These are phyloP conservation scores for Mesochorus sp. DNA, from an alignment of 2,888 invertebrate species.

Conservation along the genomic window DNA sequence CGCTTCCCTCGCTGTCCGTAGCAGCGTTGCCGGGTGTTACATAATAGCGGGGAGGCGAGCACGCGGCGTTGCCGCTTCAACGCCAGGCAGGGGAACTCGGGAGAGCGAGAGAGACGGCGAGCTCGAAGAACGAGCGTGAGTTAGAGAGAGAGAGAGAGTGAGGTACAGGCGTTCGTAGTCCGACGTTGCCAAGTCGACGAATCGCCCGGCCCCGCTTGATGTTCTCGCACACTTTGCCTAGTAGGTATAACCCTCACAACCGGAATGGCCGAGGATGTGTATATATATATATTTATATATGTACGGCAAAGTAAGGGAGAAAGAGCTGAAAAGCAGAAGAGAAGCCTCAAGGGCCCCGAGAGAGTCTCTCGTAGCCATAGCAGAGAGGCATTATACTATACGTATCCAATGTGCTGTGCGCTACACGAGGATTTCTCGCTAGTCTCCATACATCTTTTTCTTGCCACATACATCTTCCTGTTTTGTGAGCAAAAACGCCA, in stretches of 20 bases:
- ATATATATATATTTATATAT: background rate
- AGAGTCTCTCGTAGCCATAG: constrained; percentile 28
- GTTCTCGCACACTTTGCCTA: constrained; percentile 44
- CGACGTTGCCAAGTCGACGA: constrained; percentile 68
- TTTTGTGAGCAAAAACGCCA: background rate
- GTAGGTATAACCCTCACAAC: constrained; percentile 51
- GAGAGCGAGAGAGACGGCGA: background rate
- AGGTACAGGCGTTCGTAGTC: constrained; percentile 57
- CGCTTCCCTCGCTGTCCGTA: constrained; percentile 62
- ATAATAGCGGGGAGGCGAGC: constrained; percentile 75
- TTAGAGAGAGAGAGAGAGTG: background rate
- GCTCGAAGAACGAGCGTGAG: constrained; percentile 1
- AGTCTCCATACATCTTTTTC: background rate
- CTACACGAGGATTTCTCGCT: constrained; percentile 38
- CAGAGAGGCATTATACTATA: constrained; percentile 32
- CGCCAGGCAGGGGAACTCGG: background rate
- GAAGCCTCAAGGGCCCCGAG: constrained; percentile 57
- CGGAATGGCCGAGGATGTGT: constrained; percentile 30
- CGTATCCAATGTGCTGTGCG: constrained; percentile 13
- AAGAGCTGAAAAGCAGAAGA: constrained; percentile 50
- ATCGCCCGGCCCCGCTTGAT: constrained; percentile 40
- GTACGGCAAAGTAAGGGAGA: constrained; percentile 21
- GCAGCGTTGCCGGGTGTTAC: constrained; percentile 81
- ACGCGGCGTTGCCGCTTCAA: constrained; percentile 73
- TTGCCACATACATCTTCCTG: background rate